Percentiles rank a stretch among this genome's conserved stretches.
Conservation (phyloP, 2,797 vertebrate species). For the Psittacula echo region DNA sequence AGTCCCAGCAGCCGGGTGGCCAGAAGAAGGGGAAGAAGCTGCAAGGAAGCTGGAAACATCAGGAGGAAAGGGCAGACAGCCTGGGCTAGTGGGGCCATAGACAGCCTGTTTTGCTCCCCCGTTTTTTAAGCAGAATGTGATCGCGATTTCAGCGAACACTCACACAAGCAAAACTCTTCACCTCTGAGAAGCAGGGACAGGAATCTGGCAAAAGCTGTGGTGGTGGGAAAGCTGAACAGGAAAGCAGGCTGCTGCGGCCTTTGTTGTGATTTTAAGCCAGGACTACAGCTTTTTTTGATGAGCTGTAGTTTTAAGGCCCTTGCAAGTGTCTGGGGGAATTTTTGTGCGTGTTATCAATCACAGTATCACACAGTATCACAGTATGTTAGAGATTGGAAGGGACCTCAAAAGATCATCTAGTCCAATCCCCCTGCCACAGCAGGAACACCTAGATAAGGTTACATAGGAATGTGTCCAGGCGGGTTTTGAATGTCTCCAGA, state of each 20-base stretch:
- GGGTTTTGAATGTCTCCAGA: no score
- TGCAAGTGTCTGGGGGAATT: background rate
- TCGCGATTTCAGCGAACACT: background rate
- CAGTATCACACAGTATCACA: no score
- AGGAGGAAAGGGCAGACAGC: background rate
- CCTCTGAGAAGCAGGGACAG: background rate
- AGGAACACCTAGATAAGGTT: no score
- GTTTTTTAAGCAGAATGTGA: background rate
- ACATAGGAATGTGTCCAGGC: no score
- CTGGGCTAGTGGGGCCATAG: background rate
- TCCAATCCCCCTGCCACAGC: no score
- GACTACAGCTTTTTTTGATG: background rate
- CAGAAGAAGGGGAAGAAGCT: background rate
- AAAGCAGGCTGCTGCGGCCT: background rate
- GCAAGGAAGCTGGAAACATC: background rate
- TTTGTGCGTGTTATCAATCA: background rate
- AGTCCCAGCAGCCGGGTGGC: fast-evolving
- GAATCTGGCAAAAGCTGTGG: background rate
- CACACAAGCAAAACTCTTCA: background rate
- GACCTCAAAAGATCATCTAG: no score
- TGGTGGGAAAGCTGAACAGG: background rate
- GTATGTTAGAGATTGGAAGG: no score
- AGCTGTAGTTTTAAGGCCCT: background rate
- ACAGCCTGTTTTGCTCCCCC: background rate
- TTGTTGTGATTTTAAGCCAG: background rate